Evolutionary conservation across 2,797 vertebrate species (phyloP).

Genomic region (Intellagama lesueurii): DNA sequence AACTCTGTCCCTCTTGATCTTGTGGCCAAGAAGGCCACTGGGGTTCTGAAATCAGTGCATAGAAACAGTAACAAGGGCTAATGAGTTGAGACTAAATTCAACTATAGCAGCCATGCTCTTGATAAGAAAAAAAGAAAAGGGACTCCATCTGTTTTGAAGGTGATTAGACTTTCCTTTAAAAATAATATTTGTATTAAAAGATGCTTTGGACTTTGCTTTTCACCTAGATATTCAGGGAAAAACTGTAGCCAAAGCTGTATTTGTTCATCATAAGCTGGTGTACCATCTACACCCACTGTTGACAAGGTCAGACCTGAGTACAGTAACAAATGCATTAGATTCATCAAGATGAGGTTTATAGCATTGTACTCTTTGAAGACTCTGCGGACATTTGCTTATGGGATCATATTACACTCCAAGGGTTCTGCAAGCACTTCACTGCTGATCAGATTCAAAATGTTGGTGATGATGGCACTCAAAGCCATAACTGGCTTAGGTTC

Average conservation of each 20-base stretch:
- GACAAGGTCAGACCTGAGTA: not conserved
- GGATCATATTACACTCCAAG: no score
- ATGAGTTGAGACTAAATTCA: no score
- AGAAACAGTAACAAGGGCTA: no score
- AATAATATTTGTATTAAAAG: not conserved
- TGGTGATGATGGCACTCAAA: not conserved
- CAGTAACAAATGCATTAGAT: no score
- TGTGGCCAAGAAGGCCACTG: no score
- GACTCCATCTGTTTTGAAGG: not conserved
- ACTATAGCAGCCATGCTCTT: no score
- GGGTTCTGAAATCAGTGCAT: no score
- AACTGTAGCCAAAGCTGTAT: not conserved
- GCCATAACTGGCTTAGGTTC: not conserved
- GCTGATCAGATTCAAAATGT: not conserved
- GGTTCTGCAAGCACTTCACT: not conserved
- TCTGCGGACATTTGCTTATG: not conserved
- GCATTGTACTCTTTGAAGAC: not conserved
- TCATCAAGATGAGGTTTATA: not conserved
- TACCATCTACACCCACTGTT: not conserved
- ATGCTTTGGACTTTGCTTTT: not conserved
- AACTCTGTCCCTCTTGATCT: no score
- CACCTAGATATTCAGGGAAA: not conserved
- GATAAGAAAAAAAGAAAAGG: not conserved
- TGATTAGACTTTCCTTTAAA: not conserved
- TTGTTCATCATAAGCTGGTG: not conserved